Base-by-base conservation (phyloP, 2,113 vertebrate species). In the Hassar affinis region DNA sequence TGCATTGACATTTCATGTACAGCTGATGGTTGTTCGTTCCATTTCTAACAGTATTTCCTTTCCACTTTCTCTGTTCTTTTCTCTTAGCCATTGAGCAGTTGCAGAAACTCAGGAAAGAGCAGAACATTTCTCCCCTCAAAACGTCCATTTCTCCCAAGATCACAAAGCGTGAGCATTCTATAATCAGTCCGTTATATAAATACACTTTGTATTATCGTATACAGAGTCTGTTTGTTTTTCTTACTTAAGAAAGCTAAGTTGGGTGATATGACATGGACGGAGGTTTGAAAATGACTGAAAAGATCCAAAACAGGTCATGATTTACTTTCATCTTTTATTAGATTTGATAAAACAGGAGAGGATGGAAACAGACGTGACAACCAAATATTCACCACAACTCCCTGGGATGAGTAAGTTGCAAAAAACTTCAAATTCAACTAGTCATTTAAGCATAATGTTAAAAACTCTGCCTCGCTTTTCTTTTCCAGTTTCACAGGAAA, bases 71-170 rank as follows among this genome's bases (percentile, higher is more conserved):
- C 18, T 74, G 66, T 75, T 76, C 35, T 56, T 7, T 78, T 61
- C 10, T 72, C 30, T 74, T 72, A 84, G 83, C 78, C 47, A 80
- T 84, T 22, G 30, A 27, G 4, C 56, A 74, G 17, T 62, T 84
- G 51, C 77, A 84, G 68, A 80, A 74, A 42, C 79, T 84, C 45
- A 74, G 77, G 52, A 62, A 51, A 62, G 27, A 27, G 35, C 66
- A 74, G 22, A 74, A 74, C 20, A 27, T 62, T n/a, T 27, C 52
- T 62, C 54, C 66, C 42, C 78, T 79, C 54, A 47, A 79, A 62
- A 84, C 78, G 3, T 79, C 22, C 45, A 52, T 84, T 74, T 69
- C 52, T 27, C 83, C 83, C 20, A 51, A 72, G 68, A 79, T 62
- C 25, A 45, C n/a, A 38, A n/a, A 14, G 62, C 33, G 83, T 84